Evolutionary conservation across 2,797 vertebrate genomes (phyloP).

Genomic region (Syngnathus acus): DNA sequence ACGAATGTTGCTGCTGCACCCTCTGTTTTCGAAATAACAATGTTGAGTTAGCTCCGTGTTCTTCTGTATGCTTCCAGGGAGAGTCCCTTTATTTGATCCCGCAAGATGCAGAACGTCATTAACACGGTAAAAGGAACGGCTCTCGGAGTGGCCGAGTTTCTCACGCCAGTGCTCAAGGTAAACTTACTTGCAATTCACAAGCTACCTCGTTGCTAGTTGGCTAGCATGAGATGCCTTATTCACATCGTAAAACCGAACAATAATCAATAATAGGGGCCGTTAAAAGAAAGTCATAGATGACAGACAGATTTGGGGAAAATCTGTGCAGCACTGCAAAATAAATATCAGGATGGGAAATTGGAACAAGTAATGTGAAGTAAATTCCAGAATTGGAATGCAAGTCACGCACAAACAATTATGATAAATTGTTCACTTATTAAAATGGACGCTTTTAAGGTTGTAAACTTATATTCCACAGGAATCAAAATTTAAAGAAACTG

Average conservation of each 20-base stretch:
- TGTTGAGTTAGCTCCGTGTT: constrained; percentile 21
- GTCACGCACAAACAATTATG: background rate
- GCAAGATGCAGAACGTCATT: constrained; percentile 86
- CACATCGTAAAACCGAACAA: too few relatives aligned
- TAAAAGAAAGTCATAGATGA: background rate
- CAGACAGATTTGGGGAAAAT: background rate
- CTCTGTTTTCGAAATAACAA: constrained; percentile 10
- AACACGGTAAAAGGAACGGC: constrained; percentile 92
- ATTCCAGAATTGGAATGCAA: background rate
- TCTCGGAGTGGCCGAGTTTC: constrained; percentile 87
- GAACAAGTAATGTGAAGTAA: background rate
- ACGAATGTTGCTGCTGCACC: constrained; percentile 2
- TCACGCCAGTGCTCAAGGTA: constrained; percentile 92
- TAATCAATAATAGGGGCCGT: background rate
- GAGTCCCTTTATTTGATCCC: background rate
- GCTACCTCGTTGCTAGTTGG: constrained; percentile 25
- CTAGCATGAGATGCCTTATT: background rate
- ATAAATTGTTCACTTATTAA: background rate
- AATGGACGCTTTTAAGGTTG: background rate
- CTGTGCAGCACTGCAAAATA: background rate
- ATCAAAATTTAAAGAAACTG: constrained; percentile 98
- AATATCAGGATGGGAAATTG: background rate
- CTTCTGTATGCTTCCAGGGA: background rate
- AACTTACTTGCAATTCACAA: constrained; percentile 11
- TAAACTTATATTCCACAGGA: constrained; percentile 68